Percentiles rank a stretch among this genome's conserved stretches.
phyloP scores from a whole-genome alignment of 2,888 invertebrate genomes.

The Xanthia togata region DNA sequence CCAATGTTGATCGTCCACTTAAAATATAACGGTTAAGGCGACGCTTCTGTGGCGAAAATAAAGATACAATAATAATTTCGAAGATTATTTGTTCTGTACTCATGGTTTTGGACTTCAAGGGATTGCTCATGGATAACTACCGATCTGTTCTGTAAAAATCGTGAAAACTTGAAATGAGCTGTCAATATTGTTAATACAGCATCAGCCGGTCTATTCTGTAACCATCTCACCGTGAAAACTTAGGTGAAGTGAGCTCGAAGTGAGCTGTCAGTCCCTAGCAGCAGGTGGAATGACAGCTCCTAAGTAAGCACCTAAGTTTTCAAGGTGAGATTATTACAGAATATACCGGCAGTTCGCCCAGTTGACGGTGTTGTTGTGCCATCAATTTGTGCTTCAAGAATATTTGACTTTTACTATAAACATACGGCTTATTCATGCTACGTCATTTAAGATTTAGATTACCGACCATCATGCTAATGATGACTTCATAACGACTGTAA shows the following conservation, averaged over 20 bases:
- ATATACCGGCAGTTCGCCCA: no score
- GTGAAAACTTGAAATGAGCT: no score
- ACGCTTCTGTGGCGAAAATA: constrained; percentile 29
- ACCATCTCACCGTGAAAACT: no score
- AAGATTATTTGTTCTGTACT: background rate
- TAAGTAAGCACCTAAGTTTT: no score
- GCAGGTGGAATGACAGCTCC: no score
- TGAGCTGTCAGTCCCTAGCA: no score
- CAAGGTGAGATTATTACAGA: no score
- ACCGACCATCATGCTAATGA: background rate
- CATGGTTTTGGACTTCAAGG: background rate
- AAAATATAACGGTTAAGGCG: constrained; percentile 59
- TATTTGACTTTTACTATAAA: background rate
- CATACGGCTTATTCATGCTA: no score
- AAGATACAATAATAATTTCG: background rate
- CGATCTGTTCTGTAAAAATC: background rate
- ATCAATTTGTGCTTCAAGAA: background rate
- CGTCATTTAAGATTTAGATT: no score
- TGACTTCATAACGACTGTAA: background rate
- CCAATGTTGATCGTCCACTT: constrained; percentile 54
- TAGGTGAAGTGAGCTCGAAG: no score
- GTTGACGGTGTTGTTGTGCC: no score
- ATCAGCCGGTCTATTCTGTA: no score
- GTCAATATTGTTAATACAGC: background rate
- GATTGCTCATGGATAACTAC: background rate